phyloP scores from a whole-genome alignment of 1,140 invertebrate species.

The Frieseomelitta varia region DNA sequence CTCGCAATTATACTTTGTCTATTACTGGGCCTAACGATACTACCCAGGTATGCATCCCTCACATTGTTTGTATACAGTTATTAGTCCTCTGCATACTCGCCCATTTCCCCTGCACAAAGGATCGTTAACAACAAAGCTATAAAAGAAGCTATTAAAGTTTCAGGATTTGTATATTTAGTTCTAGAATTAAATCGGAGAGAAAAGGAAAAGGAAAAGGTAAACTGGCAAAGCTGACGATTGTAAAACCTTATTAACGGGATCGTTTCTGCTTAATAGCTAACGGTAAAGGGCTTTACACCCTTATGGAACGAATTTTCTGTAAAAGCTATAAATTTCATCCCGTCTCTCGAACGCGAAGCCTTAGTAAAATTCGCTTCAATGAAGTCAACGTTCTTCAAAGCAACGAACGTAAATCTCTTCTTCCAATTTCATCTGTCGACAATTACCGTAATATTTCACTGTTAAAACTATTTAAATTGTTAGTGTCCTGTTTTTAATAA shows the following conservation, averaged over 20 bases:
- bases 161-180: constrained; percentile 5
- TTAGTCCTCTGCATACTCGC: no score
- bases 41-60: no score
- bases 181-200: not conserved
- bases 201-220: not conserved
- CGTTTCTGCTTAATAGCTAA: not conserved
- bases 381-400: not conserved
- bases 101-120: no score
- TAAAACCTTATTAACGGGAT: constrained; percentile 22
- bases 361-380: constrained; percentile 5
- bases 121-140: constrained; percentile 36
- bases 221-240: not conserved
- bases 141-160: constrained; percentile 30
- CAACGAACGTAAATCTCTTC: not conserved
- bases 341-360: not conserved
- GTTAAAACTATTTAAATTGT: not conserved
- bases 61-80: no score
- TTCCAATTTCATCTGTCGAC: no score
- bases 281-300: not conserved
- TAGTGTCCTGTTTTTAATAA: not conserved
- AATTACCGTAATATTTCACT: not conserved
- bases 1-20: no score
- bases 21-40: no score
- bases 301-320: not conserved
- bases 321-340: not conserved